Base-by-base conservation (phyloP, 2,888 invertebrate genomes). In the Caenorhabditis zanzibari region DNA sequence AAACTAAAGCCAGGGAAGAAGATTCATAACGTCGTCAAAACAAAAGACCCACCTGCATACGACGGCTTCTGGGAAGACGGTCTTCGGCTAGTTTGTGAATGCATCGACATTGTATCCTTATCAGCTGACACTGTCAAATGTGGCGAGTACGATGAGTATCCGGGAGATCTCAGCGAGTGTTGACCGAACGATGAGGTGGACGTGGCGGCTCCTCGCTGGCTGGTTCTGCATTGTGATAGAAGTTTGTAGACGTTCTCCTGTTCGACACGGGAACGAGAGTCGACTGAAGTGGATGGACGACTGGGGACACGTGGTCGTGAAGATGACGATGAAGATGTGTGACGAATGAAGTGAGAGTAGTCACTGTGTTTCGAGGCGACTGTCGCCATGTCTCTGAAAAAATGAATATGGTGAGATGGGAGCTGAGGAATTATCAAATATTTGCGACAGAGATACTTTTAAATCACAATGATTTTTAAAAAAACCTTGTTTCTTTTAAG, bases 141-240 rank as follows among this genome's bases (percentile, higher is more conserved):
- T 2, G 85, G 82, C n/a, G 71, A 66, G 49, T 71, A 82, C n/a
- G 86, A 84, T 2, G 77, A 73, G 58, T 85, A 86, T 2, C 85
- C 85, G 14, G 85, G 85, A 12, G 85, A 85, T n/a, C 44, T 41
- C 7, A 85, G 44, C 10, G 82, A 81, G 38, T 81, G 71, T 16
- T 79, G 81, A 12, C 76, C 74, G 61, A 56, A 69, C 0, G 73
- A 38, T 14, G 72, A 66, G 10, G 72, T 77, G 19, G 72, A 58
- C 44, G 86, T 88, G 12, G 84, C 88, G 10, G 84, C 76, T 7
- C 90, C 90, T 22, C 90, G 81, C 52, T 88, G 87, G 35, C 86
- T 86, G 14, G 90, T 90, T 28, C 89, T 79, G 79, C 89, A 90
- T 63, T 89, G 88, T 28, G 89, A 89, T 24, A 90, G 64, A 26